Evolutionary conservation across 2,888 invertebrate species (phyloP), one percentile per base, ranked within the genome.

Genomic region (Empis stercorea): DNA sequence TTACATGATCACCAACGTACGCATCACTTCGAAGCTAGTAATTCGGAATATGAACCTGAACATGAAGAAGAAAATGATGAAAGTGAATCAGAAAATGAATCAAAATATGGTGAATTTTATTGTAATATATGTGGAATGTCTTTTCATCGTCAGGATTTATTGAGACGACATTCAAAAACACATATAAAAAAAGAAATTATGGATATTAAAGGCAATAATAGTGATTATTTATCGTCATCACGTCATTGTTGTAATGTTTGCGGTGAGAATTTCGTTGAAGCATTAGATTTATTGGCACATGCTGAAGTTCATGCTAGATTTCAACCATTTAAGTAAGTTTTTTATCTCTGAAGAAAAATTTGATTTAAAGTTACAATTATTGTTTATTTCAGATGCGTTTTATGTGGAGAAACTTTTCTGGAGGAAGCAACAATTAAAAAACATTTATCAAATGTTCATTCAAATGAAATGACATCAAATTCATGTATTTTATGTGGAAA

Each of bases 61-160:
- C 51, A 51, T 50, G 54, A 54, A 16, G 73, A 73, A 38, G 61
- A 65, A 9, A 64, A 58, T 2, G 61, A 60, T 7, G 73, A 73
- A 42, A 70, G 71, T 10, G 68, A 67, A 49, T 76, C 76, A 5
- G 76, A 77, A 6, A 74, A 74, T 20, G 78, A 78, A 13, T 73
- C 74, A 40, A 72, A 75, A 55, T 78, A 76, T 56, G 78, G 78
- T 1, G 74, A 76, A 46, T 75, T 71, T 51, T 73, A 69, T 50
- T 87, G 87, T 59, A 77, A 79, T 52, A 80, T 81, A 50, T 88
- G 87, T 59, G 87, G 85, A 43, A 79, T 84, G 55, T 80, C 83
- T 3, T 87, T 87, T 68, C 84, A 85, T 60, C 73, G 87, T 14
- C 76, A 82, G 37, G 87, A 87, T 63, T 71, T 85, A 56, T 69